Conservation (phyloP, 2,113 vertebrate species). For the Polyodon spathula region DNA sequence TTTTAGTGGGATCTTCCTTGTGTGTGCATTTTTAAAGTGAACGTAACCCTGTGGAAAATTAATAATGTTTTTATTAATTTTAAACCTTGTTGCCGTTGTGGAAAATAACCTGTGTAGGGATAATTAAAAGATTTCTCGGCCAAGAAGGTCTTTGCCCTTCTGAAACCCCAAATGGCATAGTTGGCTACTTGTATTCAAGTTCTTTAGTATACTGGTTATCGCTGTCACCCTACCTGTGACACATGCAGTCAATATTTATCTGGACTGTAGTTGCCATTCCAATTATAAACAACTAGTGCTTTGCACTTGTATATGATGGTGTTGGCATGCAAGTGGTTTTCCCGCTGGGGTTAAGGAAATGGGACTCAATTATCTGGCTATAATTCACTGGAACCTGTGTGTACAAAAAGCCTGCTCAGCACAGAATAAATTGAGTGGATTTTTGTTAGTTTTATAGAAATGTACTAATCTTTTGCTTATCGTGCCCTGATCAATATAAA, state of each 20-base stretch:
- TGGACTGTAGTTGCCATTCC: slow-evolving; percentile 32
- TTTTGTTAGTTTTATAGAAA: slow-evolving; percentile 24
- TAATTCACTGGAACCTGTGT: slow-evolving; percentile 39
- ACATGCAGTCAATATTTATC: slow-evolving; percentile 26
- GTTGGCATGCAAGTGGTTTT: slow-evolving; percentile 31
- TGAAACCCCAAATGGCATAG: too few species aligned
- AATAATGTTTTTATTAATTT: too few species aligned
- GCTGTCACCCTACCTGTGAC: too few species aligned
- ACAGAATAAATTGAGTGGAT: slow-evolving; percentile 38
- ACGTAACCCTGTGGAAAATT: too few species aligned
- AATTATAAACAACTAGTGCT: slow-evolving; percentile 33
- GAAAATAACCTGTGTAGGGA: too few species aligned
- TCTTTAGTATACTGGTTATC: too few species aligned
- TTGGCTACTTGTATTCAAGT: too few species aligned
- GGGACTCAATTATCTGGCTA: slow-evolving; percentile 38
- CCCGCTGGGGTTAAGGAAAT: slow-evolving; percentile 40
- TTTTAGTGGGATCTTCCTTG: too few species aligned
- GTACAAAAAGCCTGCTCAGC: slow-evolving; percentile 36
- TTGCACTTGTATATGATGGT: slow-evolving; percentile 33
- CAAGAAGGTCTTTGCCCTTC: too few species aligned
- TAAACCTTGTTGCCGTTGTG: too few species aligned
- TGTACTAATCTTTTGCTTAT: slow-evolving; percentile 31
- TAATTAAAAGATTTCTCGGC: too few species aligned
- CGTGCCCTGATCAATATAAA: slow-evolving; percentile 18
- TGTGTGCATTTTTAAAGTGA: too few species aligned